Base-by-base conservation (phyloP, 2,113 vertebrate genomes). In the Cochlearius cochlearius region DNA sequence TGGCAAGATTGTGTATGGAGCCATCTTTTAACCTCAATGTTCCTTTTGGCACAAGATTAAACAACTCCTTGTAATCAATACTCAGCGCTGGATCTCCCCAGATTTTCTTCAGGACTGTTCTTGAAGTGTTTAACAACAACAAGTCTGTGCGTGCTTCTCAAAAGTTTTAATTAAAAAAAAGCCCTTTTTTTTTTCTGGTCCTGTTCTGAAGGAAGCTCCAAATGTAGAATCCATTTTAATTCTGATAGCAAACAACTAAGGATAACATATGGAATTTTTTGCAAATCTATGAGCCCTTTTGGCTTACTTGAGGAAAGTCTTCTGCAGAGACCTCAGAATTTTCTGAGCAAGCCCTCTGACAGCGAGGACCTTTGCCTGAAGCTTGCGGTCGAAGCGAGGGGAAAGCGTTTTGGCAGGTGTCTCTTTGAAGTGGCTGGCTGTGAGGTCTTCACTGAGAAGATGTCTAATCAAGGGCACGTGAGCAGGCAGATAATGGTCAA, bases 31-130 rank as follows among this genome's bases (percentile, higher is more conserved):
- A 95, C 93, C 94, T 95, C 96, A 87, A 5, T 88, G 87, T 91
- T 95, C 96, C 89, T 92, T 90, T 96, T 97, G 96, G 97, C 96
- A 95, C 38, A 8, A 73, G 92, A 96, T 96, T 80, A 94, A 96
- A 88, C 93, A 72, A 9, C 75, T 63, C 39, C 69, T 69, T 93
- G 86, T 76, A 92, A 90, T 95, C 94, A 86, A 82, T 92, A 79
- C 82, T 82, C 15, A 1, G 80, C 41, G 83, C 72, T 95, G 95
- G 43, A 93, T 91, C 88, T 88, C 90, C 86, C 86, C 76, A 79
- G 91, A 66, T 92, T 97, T 89, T 47, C 67, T 68, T 88, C 92
- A 92, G 86, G 82, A 69, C 85, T 96, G 30, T 58, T 11, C 92
- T 96, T 47, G 66, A 81, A 64, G 91, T 63, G 64, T 67, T 86